Percentiles rank a stretch among this genome's conserved stretches.
phyloP scores from a whole-genome alignment of 2,113 vertebrate species.

The Lophura nycthemera region DNA sequence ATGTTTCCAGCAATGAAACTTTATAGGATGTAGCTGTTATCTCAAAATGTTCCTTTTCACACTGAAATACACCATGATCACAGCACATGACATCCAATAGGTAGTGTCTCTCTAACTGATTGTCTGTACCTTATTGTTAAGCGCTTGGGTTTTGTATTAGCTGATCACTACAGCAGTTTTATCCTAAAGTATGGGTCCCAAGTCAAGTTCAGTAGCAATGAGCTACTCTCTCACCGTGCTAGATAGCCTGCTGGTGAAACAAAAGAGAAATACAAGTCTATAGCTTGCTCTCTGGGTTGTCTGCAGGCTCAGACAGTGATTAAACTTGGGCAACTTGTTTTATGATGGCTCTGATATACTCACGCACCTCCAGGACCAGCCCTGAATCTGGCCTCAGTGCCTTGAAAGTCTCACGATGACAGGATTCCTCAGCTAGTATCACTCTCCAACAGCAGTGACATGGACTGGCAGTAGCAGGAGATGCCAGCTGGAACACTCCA shows the following conservation, averaged over 20 bases:
- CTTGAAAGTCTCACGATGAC: neutral
- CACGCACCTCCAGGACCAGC: too few relatives aligned
- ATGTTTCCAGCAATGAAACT: neutral
- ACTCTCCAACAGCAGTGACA: neutral
- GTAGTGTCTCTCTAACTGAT: neutral
- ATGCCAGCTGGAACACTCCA: neutral
- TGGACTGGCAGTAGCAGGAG: neutral
- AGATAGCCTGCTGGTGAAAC: neutral
- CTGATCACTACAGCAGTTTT: neutral
- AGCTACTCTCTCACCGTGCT: neutral
- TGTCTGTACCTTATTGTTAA: accelerated
- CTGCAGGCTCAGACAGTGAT: too few relatives aligned
- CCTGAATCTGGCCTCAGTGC: neutral
- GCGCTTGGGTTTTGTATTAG: neutral
- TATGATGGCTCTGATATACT: neutral
- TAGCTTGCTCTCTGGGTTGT: neutral
- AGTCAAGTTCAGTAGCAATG: neutral
- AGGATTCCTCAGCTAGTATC: neutral
- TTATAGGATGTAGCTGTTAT: neutral
- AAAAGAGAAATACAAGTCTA: neutral
- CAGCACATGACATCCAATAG: accelerated
- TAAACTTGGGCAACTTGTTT: neutral
- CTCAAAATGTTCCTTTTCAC: neutral
- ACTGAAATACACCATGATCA: accelerated
- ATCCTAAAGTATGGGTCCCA: neutral